Percentiles rank a stretch among this genome's conserved stretches.
These are phyloP conservation scores for Teleogryllus occipitalis DNA, from an alignment of 1,140 invertebrate genomes.

Conservation along the genomic window DNA sequence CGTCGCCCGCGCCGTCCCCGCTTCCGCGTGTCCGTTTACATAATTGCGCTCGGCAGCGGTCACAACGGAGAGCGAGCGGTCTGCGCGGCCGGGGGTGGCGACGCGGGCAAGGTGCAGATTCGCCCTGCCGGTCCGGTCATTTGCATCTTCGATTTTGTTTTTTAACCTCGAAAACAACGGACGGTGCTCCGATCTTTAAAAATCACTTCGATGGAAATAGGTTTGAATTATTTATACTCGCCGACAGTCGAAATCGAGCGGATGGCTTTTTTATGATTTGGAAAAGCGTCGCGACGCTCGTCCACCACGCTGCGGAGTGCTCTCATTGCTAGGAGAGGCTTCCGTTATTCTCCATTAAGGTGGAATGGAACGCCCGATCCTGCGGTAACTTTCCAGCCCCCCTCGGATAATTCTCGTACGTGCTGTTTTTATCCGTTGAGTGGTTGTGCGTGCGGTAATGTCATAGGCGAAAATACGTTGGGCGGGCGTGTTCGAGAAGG, in stretches of 20 bases:
- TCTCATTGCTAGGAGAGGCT: no score
- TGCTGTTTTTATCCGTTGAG: no score
- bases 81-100: no score
- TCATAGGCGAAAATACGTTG: no score
- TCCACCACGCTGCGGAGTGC: no score
- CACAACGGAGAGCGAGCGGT: no score
- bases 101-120: not conserved
- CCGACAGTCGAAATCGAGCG: not conserved
- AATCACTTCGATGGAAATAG: constrained; percentile 1
- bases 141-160: not conserved
- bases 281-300: not conserved
- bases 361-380: no score
- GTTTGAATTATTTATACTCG: not conserved
- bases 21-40: not conserved
- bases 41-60: not conserved
- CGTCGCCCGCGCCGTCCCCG: not conserved
- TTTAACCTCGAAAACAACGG: not conserved
- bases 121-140: not conserved
- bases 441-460: no score
- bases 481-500: no score
- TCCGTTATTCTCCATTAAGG: no score
- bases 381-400: no score
- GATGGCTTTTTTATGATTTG: not conserved
- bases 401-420: no score
- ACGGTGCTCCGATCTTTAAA: not conserved